Conservation (phyloP, 2,888 invertebrate species). For the Mamestra brassicae region DNA sequence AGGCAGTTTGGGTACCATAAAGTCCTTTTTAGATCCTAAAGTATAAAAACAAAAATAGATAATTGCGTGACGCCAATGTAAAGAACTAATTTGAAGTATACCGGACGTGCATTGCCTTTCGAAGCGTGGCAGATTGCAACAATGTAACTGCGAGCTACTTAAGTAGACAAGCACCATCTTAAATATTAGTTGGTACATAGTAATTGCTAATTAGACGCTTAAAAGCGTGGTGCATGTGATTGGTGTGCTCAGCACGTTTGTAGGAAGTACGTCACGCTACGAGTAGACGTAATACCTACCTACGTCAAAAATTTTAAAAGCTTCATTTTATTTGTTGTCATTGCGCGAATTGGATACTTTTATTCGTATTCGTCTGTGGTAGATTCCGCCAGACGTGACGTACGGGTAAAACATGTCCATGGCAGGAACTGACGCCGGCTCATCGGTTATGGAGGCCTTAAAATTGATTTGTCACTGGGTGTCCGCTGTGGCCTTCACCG, state of each 20-base stretch:
- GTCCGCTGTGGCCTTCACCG: slow-evolving; percentile 76
- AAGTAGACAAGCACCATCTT: slow-evolving; percentile 32
- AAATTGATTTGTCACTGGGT: slow-evolving; percentile 68
- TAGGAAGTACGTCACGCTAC: slow-evolving; percentile 50
- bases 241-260: slow-evolving; percentile 39
- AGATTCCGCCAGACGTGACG: slow-evolving; percentile 58
- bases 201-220: slow-evolving; percentile 53
- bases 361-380: slow-evolving; percentile 52
- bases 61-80: slow-evolving; percentile 65
- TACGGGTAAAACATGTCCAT: slow-evolving; percentile 48
- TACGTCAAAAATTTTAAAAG: slow-evolving; percentile 36
- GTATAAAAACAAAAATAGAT: slow-evolving; percentile 62
- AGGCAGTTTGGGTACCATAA: slow-evolving; percentile 71
- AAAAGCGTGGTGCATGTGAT: slow-evolving; percentile 49
- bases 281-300: neutral
- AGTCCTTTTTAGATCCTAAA: slow-evolving; percentile 66
- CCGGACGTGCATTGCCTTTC: slow-evolving; percentile 46
- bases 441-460: slow-evolving; percentile 60
- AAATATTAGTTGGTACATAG: slow-evolving; percentile 44
- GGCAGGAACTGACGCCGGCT: slow-evolving; percentile 63
- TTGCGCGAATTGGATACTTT: slow-evolving; percentile 32
- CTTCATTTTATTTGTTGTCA: slow-evolving; percentile 18
- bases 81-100: slow-evolving; percentile 61
- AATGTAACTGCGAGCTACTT: slow-evolving; percentile 34
- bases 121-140: slow-evolving; percentile 47